Percentiles rank a stretch among this genome's conserved stretches.
Conservation (phyloP, 1,140 invertebrate genomes). For the Bombus balteatus region DNA sequence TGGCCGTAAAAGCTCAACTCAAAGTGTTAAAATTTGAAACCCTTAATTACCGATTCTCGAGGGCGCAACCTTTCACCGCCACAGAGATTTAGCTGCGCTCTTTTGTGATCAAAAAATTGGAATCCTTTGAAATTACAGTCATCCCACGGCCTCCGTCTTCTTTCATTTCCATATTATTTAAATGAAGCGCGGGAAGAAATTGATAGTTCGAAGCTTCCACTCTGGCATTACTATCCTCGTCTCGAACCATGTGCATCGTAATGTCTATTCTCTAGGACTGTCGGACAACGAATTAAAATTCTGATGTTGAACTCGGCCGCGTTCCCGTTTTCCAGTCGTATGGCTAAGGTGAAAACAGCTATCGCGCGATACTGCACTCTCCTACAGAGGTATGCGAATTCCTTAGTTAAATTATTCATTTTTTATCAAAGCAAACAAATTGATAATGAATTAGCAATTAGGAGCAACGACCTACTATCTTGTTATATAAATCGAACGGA, state of each 20-base stretch:
- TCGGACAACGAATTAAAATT: conserved; percentile 1
- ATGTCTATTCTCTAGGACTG: conserved; percentile 8
- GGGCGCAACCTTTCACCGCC: neutral
- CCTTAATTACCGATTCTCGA: neutral
- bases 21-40: neutral
- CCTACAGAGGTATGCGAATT: neutral
- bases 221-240: neutral
- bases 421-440: too few species aligned
- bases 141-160: neutral
- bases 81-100: neutral
- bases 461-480: too few species aligned
- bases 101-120: conserved; percentile 14
- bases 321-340: neutral
- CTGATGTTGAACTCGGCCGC: neutral
- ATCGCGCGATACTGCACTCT: too few species aligned
- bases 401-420: neutral
- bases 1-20: fast-evolving
- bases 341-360: neutral
- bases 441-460: too few species aligned
- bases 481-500: too few species aligned
- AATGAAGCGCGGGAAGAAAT: conserved; percentile 25
- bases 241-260: neutral
- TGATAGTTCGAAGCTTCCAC: conserved; percentile 19
- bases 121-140: conserved; percentile 28
- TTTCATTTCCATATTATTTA: conserved; percentile 39